A percentile compares a stretch with the other conserved stretches of the same genome.
These are phyloP conservation scores for Harpegnathos saltator DNA, from an alignment of 1,140 invertebrate genomes.

Conservation along the genomic window DNA sequence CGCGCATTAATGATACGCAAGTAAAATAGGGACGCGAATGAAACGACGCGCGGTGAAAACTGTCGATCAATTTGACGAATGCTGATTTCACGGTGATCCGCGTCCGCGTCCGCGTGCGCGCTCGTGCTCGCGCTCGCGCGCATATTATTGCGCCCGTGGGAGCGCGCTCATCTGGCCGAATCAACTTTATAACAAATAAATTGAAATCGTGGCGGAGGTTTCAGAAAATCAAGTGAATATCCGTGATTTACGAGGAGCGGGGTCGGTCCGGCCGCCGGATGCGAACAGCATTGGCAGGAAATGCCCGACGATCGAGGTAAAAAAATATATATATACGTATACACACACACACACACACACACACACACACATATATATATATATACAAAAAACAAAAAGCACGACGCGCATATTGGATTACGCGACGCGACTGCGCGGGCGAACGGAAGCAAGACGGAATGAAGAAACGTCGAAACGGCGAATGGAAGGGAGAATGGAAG, in stretches of 20 bases:
- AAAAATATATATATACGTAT: no score
- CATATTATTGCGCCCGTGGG: conserved; percentile 59
- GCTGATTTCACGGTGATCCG: conserved; percentile 35
- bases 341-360: no score
- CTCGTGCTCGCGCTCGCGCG: conserved; percentile 31
- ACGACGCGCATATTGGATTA: conserved; percentile 21
- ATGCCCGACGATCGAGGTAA: conserved; percentile 42
- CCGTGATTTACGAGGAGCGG: conserved; percentile 53
- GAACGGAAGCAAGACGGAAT: conserved; percentile 35
- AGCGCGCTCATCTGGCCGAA: conserved; percentile 47
- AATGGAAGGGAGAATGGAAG: not conserved
- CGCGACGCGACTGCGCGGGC: not conserved
- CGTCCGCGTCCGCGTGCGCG: conserved; percentile 15
- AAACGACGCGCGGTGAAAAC: conserved; percentile 24
- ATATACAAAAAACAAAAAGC: not conserved
- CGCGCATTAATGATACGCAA: conserved; percentile 44
- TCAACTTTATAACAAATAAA: conserved; percentile 70
- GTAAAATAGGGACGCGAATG: conserved; percentile 37
- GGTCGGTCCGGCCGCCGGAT: conserved; percentile 21
- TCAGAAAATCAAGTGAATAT: conserved; percentile 55
- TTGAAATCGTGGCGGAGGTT: conserved; percentile 64
- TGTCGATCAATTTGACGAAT: conserved; percentile 35
- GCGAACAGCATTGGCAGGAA: conserved; percentile 58
- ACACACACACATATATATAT: no score
- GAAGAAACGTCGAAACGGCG: conserved; percentile 19